phyloP scores from a whole-genome alignment of 1,140 invertebrate species.

The Hermetia illucens region DNA sequence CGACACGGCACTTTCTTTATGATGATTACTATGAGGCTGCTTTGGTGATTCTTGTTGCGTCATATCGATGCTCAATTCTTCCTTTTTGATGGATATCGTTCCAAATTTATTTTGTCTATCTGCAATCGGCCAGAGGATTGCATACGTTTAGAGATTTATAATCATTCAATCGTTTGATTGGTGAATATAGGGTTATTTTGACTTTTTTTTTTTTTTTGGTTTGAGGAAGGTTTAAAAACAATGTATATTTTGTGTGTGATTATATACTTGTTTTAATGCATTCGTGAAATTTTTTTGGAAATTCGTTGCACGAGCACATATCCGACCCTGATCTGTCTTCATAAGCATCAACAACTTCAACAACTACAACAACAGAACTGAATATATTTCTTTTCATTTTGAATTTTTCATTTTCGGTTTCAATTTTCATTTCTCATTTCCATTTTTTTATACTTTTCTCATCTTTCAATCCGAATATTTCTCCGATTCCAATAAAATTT shows the following conservation, averaged over 20 bases:
- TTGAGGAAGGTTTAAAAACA: slow-evolving; percentile 1
- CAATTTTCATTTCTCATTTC: slow-evolving; percentile 1
- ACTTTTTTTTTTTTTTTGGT: slow-evolving; percentile 1
- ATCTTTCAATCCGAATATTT: not conserved
- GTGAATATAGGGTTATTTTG: not conserved
- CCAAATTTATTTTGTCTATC: slow-evolving; percentile 6
- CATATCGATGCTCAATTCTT: not conserved
- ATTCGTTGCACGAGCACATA: slow-evolving; percentile 1
- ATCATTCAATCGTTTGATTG: not conserved
- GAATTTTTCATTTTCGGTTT: not conserved
- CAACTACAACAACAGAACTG: slow-evolving; percentile 5
- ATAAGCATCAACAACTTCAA: slow-evolving; percentile 6
- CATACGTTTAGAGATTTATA: slow-evolving; percentile 5
- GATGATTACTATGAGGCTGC: no score
- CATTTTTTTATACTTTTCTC: not conserved
- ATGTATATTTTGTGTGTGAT: not conserved
- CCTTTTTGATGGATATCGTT: not conserved
- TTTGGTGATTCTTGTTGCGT: not conserved
- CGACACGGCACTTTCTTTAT: not conserved
- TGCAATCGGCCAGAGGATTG: slow-evolving; percentile 5
- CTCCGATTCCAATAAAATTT: slow-evolving; percentile 1
- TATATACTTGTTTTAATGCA: slow-evolving; percentile 1
- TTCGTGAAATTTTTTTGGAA: no score
- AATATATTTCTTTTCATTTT: slow-evolving; percentile 3
- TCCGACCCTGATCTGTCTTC: slow-evolving; percentile 7